Percentiles rank a stretch among this genome's conserved stretches.
These are phyloP conservation scores for Drosophila eugracilis DNA, from an alignment of 1,140 invertebrate species.

Conservation along the genomic window DNA sequence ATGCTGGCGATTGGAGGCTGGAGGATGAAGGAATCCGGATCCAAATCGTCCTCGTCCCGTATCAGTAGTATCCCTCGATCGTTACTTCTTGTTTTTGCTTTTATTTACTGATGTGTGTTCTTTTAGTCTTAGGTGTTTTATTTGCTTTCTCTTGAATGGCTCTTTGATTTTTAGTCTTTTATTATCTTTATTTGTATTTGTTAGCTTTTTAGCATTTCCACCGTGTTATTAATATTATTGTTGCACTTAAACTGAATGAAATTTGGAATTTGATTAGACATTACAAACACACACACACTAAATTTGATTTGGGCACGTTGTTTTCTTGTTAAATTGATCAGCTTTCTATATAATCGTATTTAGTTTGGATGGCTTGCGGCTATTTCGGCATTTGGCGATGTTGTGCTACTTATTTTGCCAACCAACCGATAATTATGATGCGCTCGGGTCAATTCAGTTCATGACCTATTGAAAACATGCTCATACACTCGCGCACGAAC, in stretches of 20 bases:
- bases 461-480: conserved; percentile 70
- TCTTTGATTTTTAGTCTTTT: conserved; percentile 19
- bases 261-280: conserved; percentile 22
- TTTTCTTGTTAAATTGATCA: conserved; percentile 2
- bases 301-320: conserved; percentile 1
- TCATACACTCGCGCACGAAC: conserved; percentile 20
- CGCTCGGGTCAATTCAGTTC: conserved; percentile 74
- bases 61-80: conserved; percentile 1
- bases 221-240: conserved; percentile 27
- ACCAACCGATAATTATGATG: conserved; percentile 56
- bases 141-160: too few species aligned
- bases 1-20: conserved; percentile 4
- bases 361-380: conserved; percentile 1
- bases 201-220: conserved; percentile 20
- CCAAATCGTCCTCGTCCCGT: conserved; percentile 7
- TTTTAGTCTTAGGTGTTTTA: too few species aligned
- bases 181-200: conserved; percentile 7
- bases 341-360: conserved; percentile 11
- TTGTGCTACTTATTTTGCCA: conserved; percentile 26
- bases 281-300: conserved; percentile 9
- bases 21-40: conserved; percentile 18
- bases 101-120: too few species aligned
- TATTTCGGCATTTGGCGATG: neutral
- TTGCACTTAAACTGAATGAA: conserved; percentile 20
- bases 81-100: neutral